phyloP scores from a whole-genome alignment of 2,113 vertebrate species.

The Microcebus murinus region DNA sequence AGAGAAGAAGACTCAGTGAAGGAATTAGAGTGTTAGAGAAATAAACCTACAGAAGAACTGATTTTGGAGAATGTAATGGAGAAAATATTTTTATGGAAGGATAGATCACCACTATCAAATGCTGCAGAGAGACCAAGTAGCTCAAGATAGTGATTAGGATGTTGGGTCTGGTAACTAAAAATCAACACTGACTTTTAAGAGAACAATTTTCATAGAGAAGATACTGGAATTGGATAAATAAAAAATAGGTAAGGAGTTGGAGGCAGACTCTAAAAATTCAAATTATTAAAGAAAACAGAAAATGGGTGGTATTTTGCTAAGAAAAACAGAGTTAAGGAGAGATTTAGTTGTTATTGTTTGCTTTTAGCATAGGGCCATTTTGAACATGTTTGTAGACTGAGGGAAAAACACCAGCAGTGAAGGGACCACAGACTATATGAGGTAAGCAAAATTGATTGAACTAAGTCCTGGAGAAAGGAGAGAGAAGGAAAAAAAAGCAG shows the following conservation, averaged over 20 bases:
- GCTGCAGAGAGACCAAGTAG: background rate
- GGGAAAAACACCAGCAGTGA: background rate
- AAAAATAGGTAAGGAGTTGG: background rate
- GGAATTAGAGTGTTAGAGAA: background rate
- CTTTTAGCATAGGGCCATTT: background rate
- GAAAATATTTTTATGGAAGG: background rate
- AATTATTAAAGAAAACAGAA: slow-evolving; percentile 26
- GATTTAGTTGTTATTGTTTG: background rate
- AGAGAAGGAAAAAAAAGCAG: background rate
- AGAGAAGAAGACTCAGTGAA: background rate
- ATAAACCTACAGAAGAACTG: background rate
- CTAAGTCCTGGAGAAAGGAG: background rate
- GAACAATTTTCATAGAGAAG: background rate
- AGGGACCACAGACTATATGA: background rate
- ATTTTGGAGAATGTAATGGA: background rate
- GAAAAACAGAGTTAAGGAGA: background rate
- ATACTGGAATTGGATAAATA: background rate
- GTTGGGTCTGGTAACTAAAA: background rate
- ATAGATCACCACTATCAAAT: background rate
- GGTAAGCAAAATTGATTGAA: background rate
- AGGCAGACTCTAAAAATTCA: background rate
- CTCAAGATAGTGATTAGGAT: background rate
- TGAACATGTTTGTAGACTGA: background rate
- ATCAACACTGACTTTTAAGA: background rate
- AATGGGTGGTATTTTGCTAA: background rate